phyloP scores from a whole-genome alignment of 2,797 vertebrate species.

The Anas acuta region DNA sequence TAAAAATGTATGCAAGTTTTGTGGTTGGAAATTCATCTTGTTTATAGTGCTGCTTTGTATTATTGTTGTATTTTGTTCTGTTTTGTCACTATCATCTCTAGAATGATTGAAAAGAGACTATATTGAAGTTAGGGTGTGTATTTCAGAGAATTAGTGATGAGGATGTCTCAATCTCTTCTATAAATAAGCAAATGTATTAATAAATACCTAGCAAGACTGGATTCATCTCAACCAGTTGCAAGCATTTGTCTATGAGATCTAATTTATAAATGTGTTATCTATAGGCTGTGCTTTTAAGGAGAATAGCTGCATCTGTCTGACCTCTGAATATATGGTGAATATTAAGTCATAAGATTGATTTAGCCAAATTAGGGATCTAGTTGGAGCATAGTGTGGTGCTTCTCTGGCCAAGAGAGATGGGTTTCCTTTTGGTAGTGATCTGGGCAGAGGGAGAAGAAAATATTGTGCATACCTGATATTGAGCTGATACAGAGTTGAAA shows the following conservation, averaged over 20 bases:
- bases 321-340: not conserved
- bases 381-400: not conserved
- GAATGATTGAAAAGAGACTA: conserved; percentile 3
- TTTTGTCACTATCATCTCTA: not conserved
- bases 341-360: not conserved
- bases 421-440: not conserved
- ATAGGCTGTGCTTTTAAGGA: not conserved
- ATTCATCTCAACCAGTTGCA: not conserved
- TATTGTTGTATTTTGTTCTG: not conserved
- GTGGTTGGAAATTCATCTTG: conserved; percentile 24
- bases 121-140: not conserved
- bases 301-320: not conserved
- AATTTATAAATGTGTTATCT: not conserved
- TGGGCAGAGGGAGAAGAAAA: not conserved
- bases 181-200: not conserved
- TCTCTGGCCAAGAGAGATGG: not conserved
- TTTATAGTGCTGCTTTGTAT: not conserved
- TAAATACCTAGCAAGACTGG: not conserved
- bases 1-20: conserved; percentile 47
- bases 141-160: not conserved
- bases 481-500: not conserved
- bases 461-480: rapidly evolving
- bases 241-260: not conserved
- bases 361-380: not conserved
- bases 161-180: not conserved